Conservation (phyloP, 2,888 invertebrate species). For the Athetis lepigone region DNA sequence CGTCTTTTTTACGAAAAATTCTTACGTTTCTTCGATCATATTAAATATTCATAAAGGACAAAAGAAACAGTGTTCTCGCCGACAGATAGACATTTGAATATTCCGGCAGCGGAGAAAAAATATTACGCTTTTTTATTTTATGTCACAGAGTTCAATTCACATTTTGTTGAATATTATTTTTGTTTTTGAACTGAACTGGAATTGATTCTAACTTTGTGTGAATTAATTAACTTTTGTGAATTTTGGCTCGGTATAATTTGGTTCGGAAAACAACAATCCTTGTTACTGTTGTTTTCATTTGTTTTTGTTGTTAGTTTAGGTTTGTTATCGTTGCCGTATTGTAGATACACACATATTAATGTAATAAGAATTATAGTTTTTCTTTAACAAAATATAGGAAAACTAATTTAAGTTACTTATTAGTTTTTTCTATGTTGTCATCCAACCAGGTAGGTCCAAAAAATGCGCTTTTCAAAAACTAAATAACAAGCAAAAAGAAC, state of each 20-base stretch:
- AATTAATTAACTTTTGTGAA: not conserved
- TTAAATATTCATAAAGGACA: slow-evolving; percentile 33
- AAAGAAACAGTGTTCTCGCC: slow-evolving; percentile 4
- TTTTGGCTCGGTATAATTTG: not conserved
- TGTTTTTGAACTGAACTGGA: not conserved
- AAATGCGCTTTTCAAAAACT: too few species aligned
- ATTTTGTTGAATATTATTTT: slow-evolving; percentile 10
- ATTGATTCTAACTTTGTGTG: slow-evolving; percentile 4
- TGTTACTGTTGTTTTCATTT: not conserved
- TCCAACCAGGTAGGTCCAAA: too few species aligned
- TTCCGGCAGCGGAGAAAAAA: slow-evolving; percentile 1
- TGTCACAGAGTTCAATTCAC: slow-evolving; percentile 1
- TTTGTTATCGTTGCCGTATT: not conserved
- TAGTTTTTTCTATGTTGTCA: too few species aligned
- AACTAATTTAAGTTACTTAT: too few species aligned
- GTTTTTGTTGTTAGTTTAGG: not conserved
- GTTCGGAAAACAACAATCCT: not conserved
- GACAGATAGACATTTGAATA: slow-evolving; percentile 6
- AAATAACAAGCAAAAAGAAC: too few species aligned
- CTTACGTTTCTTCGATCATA: slow-evolving; percentile 3
- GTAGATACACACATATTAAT: not conserved
- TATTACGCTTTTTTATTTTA: slow-evolving; percentile 8
- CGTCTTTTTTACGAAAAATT: not conserved
- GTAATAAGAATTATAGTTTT: not conserved
- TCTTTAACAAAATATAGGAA: not conserved